Conservation (phyloP, 2,888 invertebrate species). For the Drosophila pegasa region DNA sequence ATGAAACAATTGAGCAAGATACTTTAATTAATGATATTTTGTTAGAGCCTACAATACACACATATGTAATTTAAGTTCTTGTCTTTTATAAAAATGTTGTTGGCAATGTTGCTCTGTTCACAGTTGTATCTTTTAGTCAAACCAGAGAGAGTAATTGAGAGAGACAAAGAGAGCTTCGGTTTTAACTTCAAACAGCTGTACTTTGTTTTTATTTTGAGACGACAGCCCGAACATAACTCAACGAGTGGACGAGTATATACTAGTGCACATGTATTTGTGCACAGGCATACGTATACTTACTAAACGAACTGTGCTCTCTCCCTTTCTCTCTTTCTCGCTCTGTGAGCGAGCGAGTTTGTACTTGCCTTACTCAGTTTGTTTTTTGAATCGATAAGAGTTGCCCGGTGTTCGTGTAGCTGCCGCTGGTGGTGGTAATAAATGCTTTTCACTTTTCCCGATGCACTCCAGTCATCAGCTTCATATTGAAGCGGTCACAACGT, state of each 20-base stretch:
- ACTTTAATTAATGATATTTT: background rate
- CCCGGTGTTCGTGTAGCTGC: slow-evolving; percentile 38
- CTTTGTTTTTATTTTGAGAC: slow-evolving; percentile 75
- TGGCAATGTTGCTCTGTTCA: slow-evolving; percentile 1
- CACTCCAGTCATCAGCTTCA: slow-evolving; percentile 84
- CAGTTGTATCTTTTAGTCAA: slow-evolving; percentile 41
- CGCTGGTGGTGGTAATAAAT: slow-evolving; percentile 78
- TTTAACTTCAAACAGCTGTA: slow-evolving; percentile 74
- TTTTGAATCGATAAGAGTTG: slow-evolving; percentile 82
- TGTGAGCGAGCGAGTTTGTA: slow-evolving; percentile 52
- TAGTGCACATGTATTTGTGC: slow-evolving; percentile 2
- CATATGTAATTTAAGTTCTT: background rate
- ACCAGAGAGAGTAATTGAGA: slow-evolving; percentile 10
- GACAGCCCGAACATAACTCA: slow-evolving; percentile 39
- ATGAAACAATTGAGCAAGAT: background rate
- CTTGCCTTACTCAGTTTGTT: slow-evolving; percentile 37
- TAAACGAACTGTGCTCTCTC: slow-evolving; percentile 39
- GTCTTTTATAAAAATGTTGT: background rate
- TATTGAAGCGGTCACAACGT: slow-evolving; percentile 79
- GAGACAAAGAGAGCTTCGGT: slow-evolving; percentile 4
- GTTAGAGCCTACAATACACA: background rate
- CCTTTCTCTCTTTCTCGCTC: slow-evolving; percentile 23
- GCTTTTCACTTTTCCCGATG: slow-evolving; percentile 84
- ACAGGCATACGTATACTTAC: slow-evolving; percentile 16
- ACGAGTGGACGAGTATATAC: slow-evolving; percentile 17